Base-by-base conservation (phyloP, 2,888 invertebrate species). In the Caenorhabditis angaria region DNA sequence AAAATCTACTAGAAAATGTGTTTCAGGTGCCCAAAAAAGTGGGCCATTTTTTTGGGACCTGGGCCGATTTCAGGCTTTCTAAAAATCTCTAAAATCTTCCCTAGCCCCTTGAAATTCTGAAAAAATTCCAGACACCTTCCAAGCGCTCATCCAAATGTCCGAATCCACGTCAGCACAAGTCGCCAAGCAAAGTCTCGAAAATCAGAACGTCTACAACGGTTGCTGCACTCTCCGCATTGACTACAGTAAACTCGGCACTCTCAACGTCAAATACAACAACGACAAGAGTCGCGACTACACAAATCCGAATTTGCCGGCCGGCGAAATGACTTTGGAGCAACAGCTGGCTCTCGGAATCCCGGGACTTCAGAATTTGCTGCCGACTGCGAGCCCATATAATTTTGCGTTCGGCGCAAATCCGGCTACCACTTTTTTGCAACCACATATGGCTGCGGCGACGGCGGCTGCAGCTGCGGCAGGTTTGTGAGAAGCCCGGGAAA, bases 271-370 rank as follows among this genome's bases (percentile, higher is more conserved):
- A 90, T 99, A 96, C 91, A 99, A 99, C 91, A 99, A 99, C 90
- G 99, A 99, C 91, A 99, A 99, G 91, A 96, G 95, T 75, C 91
- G 97, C 74, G 99, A 99, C 91, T 99, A 96, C 91, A 99, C 97
- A 85, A 97, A 99, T 90, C 97, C 97, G 61, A 93, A 93, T 88
- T 92, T 99, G 88, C 97, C 97, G 6, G 94, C 94, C 62, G 97
- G 97, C 61, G 97, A 97, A 54, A 77, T 88, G 70, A 81, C 83
- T 8, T 61, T 87, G 35, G 87, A 86, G 61, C 88, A 88, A 65
- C 77, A 82, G 32, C 61, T 88, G n/a, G 75, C 80, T 24, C 54
- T 83, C 24, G 68, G 61, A 18, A 65, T 72, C 27, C 69, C 71
- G n/a, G 74, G 75, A 24, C 61, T 76, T 22, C 77, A 77, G 50